A percentile compares a stretch with the other conserved stretches of the same genome.
phyloP scores from a whole-genome alignment of 2,888 invertebrate genomes.

The Chymomyza amoena region DNA sequence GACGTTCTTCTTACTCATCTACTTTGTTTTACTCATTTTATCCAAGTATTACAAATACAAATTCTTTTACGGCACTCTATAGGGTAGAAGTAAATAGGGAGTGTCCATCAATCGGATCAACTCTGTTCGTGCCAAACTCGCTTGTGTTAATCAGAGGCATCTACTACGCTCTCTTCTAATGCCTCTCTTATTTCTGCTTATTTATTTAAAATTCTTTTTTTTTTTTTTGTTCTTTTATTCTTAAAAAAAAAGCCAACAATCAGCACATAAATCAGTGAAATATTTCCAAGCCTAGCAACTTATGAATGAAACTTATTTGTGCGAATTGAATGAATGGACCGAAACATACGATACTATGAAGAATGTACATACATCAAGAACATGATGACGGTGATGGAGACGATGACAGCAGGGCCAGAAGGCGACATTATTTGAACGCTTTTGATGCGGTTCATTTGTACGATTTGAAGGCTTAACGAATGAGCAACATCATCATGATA shows the following conservation, averaged over 20 bases:
- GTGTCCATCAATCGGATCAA: neutral
- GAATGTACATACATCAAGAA: neutral
- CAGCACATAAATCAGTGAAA: neutral
- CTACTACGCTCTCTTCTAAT: neutral
- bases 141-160: neutral
- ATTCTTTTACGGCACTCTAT: no score
- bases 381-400: neutral
- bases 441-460: neutral
- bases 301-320: conserved; percentile 5
- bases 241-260: neutral
- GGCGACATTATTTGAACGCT: neutral
- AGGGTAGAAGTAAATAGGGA: neutral
- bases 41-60: no score
- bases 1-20: no score
- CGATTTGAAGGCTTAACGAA: neutral
- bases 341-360: neutral
- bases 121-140: neutral
- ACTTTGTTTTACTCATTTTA: no score
- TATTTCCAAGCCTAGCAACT: neutral
- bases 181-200: neutral
- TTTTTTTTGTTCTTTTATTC: neutral
- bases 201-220: neutral
- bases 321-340: neutral
- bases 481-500: neutral
- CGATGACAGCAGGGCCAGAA: neutral